A percentile compares a stretch with the other conserved stretches of the same genome.
Conservation (phyloP, 2,113 vertebrate species). For the Illadopsis cleaveri region DNA sequence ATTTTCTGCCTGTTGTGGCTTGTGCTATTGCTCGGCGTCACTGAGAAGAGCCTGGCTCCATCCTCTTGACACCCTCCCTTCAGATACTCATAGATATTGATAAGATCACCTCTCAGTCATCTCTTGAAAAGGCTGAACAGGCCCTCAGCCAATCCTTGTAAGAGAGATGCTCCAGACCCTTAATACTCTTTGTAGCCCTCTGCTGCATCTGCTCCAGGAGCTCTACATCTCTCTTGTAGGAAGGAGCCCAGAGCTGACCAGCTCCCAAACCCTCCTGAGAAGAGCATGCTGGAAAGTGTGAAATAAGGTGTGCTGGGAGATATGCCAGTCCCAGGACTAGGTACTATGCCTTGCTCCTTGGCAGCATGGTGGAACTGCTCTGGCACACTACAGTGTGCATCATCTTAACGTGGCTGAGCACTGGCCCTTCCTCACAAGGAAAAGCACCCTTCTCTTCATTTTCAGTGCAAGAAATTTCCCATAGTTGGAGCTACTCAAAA, state of each 20-base stretch:
- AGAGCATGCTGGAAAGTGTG: neutral
- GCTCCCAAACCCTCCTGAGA: neutral
- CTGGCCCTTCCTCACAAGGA: neutral
- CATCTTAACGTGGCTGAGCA: fast-evolving
- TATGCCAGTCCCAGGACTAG: neutral
- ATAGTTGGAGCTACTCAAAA: neutral
- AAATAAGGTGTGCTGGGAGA: neutral
- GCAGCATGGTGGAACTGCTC: neutral
- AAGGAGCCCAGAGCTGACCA: neutral
- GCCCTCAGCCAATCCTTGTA: neutral
- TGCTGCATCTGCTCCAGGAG: neutral
- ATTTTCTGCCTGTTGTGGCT: neutral
- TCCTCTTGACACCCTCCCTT: neutral
- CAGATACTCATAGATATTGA: neutral
- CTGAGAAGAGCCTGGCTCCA: neutral
- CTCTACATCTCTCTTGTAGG: fast-evolving
- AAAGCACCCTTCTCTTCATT: neutral
- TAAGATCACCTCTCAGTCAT: neutral
- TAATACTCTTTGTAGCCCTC: neutral
- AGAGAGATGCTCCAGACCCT: neutral
- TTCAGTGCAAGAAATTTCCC: neutral
- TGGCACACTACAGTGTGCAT: fast-evolving
- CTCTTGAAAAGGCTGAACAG: neutral
- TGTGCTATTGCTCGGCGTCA: neutral
- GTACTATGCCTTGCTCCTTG: neutral